A percentile compares a stretch with the other conserved stretches of the same genome.
phyloP scores from a whole-genome alignment of 53 echinoderm and acorn worm genomes.

The Henricia sp. region DNA sequence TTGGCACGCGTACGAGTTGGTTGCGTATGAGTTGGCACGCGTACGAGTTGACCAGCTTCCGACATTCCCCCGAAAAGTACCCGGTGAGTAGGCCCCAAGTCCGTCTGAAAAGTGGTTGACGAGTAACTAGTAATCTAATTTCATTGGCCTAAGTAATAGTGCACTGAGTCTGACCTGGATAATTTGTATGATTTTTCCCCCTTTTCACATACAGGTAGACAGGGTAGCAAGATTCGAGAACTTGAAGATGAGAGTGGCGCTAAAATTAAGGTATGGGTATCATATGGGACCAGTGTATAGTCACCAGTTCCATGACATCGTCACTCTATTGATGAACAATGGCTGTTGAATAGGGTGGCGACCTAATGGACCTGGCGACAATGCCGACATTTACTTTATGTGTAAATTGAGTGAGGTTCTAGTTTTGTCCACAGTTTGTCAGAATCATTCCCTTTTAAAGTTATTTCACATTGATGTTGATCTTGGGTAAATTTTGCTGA shows the following conservation, averaged over 20 bases:
- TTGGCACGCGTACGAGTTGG: no score
- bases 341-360: no score
- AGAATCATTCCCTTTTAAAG: not conserved
- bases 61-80: not conserved
- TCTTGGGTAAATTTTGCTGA: not conserved
- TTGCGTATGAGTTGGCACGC: no score
- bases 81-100: not conserved
- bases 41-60: not conserved
- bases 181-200: not conserved
- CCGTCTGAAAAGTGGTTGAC: not conserved
- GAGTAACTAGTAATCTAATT: not conserved
- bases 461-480: not conserved
- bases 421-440: not conserved
- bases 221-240: conserved; percentile 83
- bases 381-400: no score
- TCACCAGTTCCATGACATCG: no score
- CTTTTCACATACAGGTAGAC: conserved; percentile 60
- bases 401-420: not conserved
- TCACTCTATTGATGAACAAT: no score
- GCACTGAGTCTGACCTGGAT: no score
- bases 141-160: no score
- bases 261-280: conserved; percentile 73
- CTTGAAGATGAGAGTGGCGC: conserved; percentile 92
- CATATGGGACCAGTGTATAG: not conserved
- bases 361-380: no score